Evolutionary conservation across 2,888 invertebrate species (phyloP).

Genomic region (Acanthosoma haemorrhoidale): DNA sequence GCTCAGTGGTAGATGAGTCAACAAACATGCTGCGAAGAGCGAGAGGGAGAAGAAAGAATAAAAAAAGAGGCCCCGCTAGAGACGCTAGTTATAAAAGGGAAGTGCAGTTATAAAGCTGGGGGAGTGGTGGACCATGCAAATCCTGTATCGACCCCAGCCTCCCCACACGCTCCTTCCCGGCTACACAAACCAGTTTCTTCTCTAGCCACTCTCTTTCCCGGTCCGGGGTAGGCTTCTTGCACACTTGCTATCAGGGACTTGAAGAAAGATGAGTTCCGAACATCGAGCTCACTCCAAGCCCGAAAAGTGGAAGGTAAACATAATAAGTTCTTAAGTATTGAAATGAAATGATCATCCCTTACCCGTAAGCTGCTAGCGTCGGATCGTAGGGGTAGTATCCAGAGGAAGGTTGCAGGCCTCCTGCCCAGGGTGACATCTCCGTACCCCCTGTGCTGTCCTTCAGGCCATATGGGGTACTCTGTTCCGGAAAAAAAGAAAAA

Average conservation of each 20-base stretch:
- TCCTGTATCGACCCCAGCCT: constrained; percentile 19
- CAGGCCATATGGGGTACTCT: constrained; percentile 86
- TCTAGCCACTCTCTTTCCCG: neutral
- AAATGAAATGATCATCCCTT: constrained; percentile 50
- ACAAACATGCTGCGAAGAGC: neutral
- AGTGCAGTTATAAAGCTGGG: neutral
- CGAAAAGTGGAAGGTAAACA: neutral
- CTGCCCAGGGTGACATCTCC: constrained; percentile 89
- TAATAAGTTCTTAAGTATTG: neutral
- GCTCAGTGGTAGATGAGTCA: neutral
- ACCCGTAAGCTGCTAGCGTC: constrained; percentile 88
- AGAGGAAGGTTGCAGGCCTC: constrained; percentile 81
- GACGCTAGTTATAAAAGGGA: neutral
- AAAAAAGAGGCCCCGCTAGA: too few species aligned
- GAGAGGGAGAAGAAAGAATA: too few species aligned
- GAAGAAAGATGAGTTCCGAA: too few species aligned
- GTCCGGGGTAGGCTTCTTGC: neutral
- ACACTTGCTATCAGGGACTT: too few species aligned
- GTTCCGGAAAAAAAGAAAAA: constrained; percentile 47
- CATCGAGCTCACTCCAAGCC: too few species aligned
- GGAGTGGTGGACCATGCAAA: constrained; percentile 18
- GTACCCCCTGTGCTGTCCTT: constrained; percentile 76
- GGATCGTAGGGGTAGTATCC: constrained; percentile 93
- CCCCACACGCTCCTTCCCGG: constrained; percentile 7
- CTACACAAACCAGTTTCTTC: constrained; percentile 10